Evolutionary conservation across 1,140 invertebrate species (phyloP).

Genomic region (Aphelinus atriplicis): DNA sequence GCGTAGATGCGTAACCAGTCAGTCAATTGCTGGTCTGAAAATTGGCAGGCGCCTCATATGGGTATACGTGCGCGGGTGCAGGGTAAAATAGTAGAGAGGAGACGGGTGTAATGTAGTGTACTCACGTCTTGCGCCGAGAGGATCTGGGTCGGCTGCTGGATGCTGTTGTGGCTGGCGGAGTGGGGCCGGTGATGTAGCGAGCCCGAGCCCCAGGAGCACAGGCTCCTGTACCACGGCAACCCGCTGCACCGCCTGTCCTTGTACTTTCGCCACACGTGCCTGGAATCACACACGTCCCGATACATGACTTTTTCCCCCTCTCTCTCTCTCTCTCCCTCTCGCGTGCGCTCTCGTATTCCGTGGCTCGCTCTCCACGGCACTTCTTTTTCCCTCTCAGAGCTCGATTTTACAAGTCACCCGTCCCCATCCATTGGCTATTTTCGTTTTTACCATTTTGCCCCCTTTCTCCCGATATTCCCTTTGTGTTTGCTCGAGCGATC

Average conservation of each 20-base stretch:
- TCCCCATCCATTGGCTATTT: too few relatives aligned
- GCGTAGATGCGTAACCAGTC: too few relatives aligned
- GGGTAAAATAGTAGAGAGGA: too few relatives aligned
- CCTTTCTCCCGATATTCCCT: too few relatives aligned
- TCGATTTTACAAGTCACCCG: too few relatives aligned
- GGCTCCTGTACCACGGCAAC: constrained; percentile 57
- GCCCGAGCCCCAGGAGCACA: constrained; percentile 54
- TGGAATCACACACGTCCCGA: constrained; percentile 38
- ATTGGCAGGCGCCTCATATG: too few relatives aligned
- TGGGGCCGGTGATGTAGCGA: constrained; percentile 59
- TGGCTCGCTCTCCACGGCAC: too few relatives aligned
- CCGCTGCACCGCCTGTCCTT: constrained; percentile 51
- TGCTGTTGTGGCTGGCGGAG: constrained; percentile 49
- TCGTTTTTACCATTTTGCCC: too few relatives aligned
- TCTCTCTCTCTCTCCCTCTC: background rate
- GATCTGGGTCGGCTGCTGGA: constrained; percentile 59
- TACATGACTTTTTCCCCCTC: background rate
- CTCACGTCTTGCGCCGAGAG: constrained; percentile 65
- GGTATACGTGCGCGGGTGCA: too few relatives aligned
- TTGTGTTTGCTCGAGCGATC: too few relatives aligned
- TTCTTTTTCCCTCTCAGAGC: too few relatives aligned
- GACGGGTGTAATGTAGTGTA: constrained; percentile 19
- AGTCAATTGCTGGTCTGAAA: too few relatives aligned
- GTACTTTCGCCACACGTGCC: constrained; percentile 63
- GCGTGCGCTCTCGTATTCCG: background rate